A percentile compares a stretch with the other conserved stretches of the same genome.
Conservation (phyloP, 2,113 vertebrate genomes). For the Apteryx mantelli region DNA sequence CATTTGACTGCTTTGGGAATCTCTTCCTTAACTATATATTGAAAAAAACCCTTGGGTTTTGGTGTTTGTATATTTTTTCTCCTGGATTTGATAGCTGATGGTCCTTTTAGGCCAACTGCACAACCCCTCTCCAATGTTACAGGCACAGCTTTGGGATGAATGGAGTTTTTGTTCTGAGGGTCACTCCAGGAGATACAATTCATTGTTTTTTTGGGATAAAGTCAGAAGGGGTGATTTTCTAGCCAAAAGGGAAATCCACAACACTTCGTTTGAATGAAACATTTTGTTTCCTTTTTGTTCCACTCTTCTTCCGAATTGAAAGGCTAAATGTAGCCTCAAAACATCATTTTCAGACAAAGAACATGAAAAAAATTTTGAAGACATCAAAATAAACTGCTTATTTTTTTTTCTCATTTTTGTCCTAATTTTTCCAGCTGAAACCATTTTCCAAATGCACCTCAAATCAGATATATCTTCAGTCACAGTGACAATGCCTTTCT, state of each 20-base stretch:
- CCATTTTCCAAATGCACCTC: background rate
- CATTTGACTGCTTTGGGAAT: background rate
- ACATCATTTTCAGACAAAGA: background rate
- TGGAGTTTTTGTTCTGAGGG: background rate
- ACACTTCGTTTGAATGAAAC: background rate
- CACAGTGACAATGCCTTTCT: rapidly evolving
- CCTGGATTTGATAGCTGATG: background rate
- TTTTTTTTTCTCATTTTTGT: background rate
- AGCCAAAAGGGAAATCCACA: background rate
- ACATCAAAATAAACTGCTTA: background rate
- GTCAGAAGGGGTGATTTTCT: background rate
- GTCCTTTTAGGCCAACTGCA: background rate
- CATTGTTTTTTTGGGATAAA: background rate
- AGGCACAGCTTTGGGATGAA: background rate
- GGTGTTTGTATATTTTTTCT: no score
- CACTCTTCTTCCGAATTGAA: background rate
- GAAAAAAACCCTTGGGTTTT: background rate
- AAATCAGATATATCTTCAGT: background rate
- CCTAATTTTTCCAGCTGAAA: background rate
- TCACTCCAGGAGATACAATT: background rate
- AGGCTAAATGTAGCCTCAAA: background rate
- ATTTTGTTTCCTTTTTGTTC: background rate
- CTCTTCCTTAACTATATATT: background rate
- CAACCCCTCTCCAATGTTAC: rapidly evolving
- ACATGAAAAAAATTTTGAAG: background rate